phyloP scores from a whole-genome alignment of 2,797 vertebrate species.

The Leucoraja ocellata region DNA sequence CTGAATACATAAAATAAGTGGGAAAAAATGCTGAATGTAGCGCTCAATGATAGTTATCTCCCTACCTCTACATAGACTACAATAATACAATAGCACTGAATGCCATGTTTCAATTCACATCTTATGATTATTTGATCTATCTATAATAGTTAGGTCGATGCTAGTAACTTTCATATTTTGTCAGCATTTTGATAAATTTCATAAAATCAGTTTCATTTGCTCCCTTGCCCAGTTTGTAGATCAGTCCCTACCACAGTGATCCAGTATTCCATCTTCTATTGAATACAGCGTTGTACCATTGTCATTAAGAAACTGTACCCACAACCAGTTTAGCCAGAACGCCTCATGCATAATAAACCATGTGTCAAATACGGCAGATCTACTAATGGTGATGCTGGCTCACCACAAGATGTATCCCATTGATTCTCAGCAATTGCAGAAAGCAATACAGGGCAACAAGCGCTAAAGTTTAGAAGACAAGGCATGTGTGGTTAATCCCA shows the following conservation, averaged over 20 bases:
- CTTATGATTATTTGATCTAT: constrained; percentile 21
- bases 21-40: background rate
- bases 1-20: background rate
- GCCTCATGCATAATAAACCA: background rate
- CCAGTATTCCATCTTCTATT: background rate
- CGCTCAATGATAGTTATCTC: background rate
- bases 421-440: background rate
- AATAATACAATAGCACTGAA: background rate
- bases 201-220: constrained; percentile 15
- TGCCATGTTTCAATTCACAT: background rate
- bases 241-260: background rate
- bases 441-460: background rate
- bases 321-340: background rate
- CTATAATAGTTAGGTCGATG: background rate
- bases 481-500: background rate
- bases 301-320: background rate
- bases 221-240: background rate
- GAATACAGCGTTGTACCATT: background rate
- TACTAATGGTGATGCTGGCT: background rate
- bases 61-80: background rate
- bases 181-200: background rate
- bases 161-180: constrained; percentile 12
- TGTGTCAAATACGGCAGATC: background rate
- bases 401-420: background rate
- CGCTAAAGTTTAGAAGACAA: background rate